Conservation (phyloP, 1,140 invertebrate species). For the Cydia splendana region DNA sequence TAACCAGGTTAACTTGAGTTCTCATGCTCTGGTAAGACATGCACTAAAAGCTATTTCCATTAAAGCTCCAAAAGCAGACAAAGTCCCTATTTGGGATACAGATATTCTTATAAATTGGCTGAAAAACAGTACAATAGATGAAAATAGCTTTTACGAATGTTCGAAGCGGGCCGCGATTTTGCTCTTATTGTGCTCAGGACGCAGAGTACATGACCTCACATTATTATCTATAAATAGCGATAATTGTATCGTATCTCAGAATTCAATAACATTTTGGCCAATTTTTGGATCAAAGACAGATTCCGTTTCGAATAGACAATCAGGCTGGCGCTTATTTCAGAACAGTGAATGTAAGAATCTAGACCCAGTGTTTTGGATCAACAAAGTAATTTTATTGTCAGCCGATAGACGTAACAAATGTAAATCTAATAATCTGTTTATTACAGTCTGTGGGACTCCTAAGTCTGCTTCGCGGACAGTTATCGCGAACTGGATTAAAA, state of each 20-base stretch:
- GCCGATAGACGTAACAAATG: neutral
- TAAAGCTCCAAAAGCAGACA: neutral
- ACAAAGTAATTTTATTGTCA: neutral
- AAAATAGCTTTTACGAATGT: conserved; percentile 40
- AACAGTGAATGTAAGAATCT: conserved; percentile 6
- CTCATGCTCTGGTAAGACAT: conserved; percentile 36
- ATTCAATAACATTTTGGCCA: conserved; percentile 48
- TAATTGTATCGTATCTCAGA: conserved; percentile 26
- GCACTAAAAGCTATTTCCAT: conserved; percentile 38
- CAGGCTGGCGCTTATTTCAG: conserved; percentile 38
- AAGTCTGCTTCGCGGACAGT: conserved; percentile 39
- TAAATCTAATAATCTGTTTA: conserved; percentile 37
- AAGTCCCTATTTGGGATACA: conserved; percentile 27
- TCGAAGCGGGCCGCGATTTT: conserved; percentile 45
- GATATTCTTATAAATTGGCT: conserved; percentile 19
- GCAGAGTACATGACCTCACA: conserved; percentile 52
- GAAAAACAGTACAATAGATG: conserved; percentile 4
- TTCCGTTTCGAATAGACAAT: conserved; percentile 34
- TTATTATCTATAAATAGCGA: conserved; percentile 40
- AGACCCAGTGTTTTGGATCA: neutral
- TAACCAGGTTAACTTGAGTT: neutral
- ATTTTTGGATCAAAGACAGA: conserved; percentile 55
- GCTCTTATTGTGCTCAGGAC: conserved; percentile 48
- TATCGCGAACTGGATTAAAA: conserved; percentile 42
- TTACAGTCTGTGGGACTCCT: conserved; percentile 28